Percentiles rank a stretch among this genome's conserved stretches.
These are phyloP conservation scores for Hemiprocne comata DNA, from an alignment of 2,113 vertebrate genomes.

Conservation along the genomic window DNA sequence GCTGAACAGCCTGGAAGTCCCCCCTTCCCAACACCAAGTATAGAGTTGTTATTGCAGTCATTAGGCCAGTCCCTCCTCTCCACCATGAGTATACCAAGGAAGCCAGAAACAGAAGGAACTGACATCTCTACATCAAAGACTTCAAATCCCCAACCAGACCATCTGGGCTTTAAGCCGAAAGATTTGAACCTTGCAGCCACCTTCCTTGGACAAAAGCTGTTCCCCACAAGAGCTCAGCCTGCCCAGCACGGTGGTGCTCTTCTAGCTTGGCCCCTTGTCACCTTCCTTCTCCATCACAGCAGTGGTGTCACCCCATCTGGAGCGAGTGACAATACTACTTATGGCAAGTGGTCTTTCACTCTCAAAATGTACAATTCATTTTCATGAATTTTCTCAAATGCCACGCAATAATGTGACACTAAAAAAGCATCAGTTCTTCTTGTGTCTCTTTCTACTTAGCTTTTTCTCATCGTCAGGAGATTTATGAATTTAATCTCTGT, in stretches of 20 bases:
- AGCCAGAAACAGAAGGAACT: background rate
- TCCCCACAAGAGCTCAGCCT: background rate
- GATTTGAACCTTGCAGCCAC: background rate
- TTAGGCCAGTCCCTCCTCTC: background rate
- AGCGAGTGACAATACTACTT: background rate
- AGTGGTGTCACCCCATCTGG: background rate
- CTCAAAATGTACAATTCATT: constrained; percentile 17
- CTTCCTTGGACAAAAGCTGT: background rate
- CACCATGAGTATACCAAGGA: accelerated
- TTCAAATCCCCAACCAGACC: background rate
- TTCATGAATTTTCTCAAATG: background rate
- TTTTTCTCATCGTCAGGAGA: constrained; percentile 51
- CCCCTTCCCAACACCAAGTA: background rate
- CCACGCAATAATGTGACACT: background rate
- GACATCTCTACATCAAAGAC: background rate
- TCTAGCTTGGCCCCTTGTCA: background rate
- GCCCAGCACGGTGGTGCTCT: background rate
- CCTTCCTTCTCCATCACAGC: background rate
- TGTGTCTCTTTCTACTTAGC: background rate
- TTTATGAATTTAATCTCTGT: constrained; percentile 70
- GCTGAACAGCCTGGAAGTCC: background rate
- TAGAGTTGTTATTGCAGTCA: background rate
- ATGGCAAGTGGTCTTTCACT: background rate
- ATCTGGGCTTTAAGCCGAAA: background rate
- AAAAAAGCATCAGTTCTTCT: background rate